Evolutionary conservation across 2,797 vertebrate species (phyloP), one percentile per base, ranked within the genome.

Genomic region (Hemibagrus guttatus): DNA sequence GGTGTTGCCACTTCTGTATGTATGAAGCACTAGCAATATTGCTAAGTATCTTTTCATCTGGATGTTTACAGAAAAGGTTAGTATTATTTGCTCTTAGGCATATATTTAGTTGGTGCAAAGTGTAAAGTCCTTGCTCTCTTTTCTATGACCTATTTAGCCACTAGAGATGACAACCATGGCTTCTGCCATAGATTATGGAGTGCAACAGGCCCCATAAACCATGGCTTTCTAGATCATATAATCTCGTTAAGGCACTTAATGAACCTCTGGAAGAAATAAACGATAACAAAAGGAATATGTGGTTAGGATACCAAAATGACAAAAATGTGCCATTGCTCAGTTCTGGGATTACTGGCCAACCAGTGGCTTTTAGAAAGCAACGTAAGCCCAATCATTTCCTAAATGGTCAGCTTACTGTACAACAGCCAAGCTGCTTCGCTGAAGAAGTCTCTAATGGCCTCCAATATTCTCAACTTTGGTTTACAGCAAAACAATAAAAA

Each of bases 281-380:
- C 86, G 31, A 82, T 31, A 80, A 26, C 14, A 28, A 13, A 58
- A 74, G 1, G 23, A 88, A 64, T 84, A 5, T 74, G 52, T 58
- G 52, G 66, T 66, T 82, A 6, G 26, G 35, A 35, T 79, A 64
- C 16, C 5, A 58, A 86, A 58, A 88, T 28, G 23, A 54, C 39
- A 86, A n/a, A 35, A 84, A 68, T 72, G 76, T 84, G 52, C 72
- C 52, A 46, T 75, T 80, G 75, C 61, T 86, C 72, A 58, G 35
- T 89, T 14, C 35, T 83, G 89, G 72, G 85, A 87, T 91, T 92
- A 92, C 89, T 90, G 95, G 95, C 95, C 95, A 96, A 94, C 95
- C 95, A 95, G 95, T 95, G 95, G 95, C 96, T 89, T 86, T 81
- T 89, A 91, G 54, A 87, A 88, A 92, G 68, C 74, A 74, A 88